Evolutionary conservation across 2,113 vertebrate species (phyloP), one percentile per base, ranked within the genome.

Genomic region (Holacanthus passer): DNA sequence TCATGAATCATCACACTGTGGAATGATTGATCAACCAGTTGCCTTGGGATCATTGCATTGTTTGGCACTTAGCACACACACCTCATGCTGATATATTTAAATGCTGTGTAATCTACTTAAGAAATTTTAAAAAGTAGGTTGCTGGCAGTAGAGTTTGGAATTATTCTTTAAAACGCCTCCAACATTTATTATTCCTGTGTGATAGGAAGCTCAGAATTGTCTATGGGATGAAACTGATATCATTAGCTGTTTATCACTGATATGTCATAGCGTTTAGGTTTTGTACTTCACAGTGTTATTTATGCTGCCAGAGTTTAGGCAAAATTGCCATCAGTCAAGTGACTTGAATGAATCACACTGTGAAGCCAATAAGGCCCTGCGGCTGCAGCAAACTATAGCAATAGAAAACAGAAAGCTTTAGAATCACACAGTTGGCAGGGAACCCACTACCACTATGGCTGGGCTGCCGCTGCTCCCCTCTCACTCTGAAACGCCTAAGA

Each of bases 401-500:
- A 76, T 73, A 65, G 76, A 87, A 85, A 81, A 68, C 50, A 29
- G 79, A 81, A 67, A 74, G 87, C 85, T 88, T 89, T 73, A 78
- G 88, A 87, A 84, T 89, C 52, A 48, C 75, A 72, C 84, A 39
- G 85, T 79, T 90, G 88, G 89, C 89, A 86, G 84, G 75, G 85
- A 79, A 87, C 86, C 87, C 66, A 63, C 89, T 59, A 62, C 86
- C 86, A 60, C 67, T 76, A 77, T 82, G 87, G 70, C 77, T 75
- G 81, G 48, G 77, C 81, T 47, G 48, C 81, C 47, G 56, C 83
- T 39, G 12, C 87, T 77, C 81, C 78, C 56, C 58, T 73, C 82
- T 87, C 87, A 70, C 83, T 87, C 77, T 73, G 87, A 87, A 90
- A 87, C 48, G 13, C 48, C 53, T 5, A 88, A 92, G 91, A 94